Evolutionary conservation across 2,797 vertebrate species (phyloP).

Genomic region (Sebastes trivittatus): DNA sequence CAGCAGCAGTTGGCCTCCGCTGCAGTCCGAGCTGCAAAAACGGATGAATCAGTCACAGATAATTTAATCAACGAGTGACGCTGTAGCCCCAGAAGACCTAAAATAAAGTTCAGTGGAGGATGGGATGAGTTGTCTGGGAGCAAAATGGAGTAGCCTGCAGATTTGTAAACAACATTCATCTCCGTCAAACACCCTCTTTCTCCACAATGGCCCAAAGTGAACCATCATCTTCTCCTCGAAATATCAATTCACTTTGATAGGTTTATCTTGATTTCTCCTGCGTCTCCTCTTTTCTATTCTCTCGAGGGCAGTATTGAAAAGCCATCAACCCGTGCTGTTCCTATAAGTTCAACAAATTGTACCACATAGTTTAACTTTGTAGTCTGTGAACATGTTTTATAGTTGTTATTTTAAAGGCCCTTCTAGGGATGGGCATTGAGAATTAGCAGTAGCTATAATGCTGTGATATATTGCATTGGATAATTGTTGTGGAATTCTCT

Average conservation of each 20-base stretch:
- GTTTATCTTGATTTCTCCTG: slow-evolving; percentile 1
- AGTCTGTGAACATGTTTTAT: background rate
- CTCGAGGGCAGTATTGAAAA: background rate
- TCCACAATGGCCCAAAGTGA: background rate
- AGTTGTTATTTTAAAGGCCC: background rate
- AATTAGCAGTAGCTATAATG: background rate
- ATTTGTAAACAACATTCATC: slow-evolving; percentile 37
- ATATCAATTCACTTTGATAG: background rate
- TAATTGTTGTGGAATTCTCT: background rate
- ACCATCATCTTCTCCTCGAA: background rate
- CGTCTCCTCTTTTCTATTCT: slow-evolving; percentile 1
- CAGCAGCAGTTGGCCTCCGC: background rate
- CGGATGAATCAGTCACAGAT: background rate
- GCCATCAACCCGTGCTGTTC: background rate
- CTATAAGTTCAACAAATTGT: background rate
- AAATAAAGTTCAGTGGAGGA: slow-evolving; percentile 24
- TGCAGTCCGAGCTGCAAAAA: background rate
- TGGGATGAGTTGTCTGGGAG: slow-evolving; percentile 6
- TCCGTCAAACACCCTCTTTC: slow-evolving; percentile 1
- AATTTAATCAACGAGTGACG: slow-evolving; percentile 1
- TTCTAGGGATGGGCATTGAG: background rate
- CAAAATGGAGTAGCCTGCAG: background rate
- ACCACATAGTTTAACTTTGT: background rate
- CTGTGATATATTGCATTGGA: background rate
- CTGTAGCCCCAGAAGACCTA: background rate